Evolutionary conservation across 2,888 invertebrate genomes (phyloP).

Genomic region (Clistopyga incitator): DNA sequence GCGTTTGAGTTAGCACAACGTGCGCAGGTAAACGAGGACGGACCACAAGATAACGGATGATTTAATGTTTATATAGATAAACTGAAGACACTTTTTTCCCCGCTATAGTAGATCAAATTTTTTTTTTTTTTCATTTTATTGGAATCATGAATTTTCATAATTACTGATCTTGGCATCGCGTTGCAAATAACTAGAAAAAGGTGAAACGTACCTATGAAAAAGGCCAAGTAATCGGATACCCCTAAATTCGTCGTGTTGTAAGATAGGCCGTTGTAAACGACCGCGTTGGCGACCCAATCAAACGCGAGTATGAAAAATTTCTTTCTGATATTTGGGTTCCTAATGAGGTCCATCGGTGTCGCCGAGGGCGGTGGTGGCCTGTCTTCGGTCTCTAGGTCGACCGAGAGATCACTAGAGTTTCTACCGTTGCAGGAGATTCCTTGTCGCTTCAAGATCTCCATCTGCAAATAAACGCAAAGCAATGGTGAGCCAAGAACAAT

Average conservation of each 20-base stretch:
- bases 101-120: too few relatives aligned
- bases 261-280: conserved; percentile 89
- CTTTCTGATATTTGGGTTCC: conserved; percentile 88
- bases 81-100: too few relatives aligned
- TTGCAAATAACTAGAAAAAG: not conserved
- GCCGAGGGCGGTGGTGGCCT: conserved; percentile 84
- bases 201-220: conserved; percentile 86
- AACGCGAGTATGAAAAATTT: conserved; percentile 88
- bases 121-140: conserved; percentile 6
- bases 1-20: not conserved
- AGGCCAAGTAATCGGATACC: conserved; percentile 89
- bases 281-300: conserved; percentile 89
- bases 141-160: not conserved
- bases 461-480: conserved; percentile 67
- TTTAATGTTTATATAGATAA: conserved; percentile 7
- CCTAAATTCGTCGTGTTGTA: conserved; percentile 89
- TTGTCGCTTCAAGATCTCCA: conserved; percentile 80
- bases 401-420: conserved; percentile 75
- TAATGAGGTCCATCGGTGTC: conserved; percentile 87
- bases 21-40: conserved; percentile 9
- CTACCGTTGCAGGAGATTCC: conserved; percentile 81
- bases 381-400: conserved; percentile 75
- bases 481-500: conserved; percentile 7
- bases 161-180: not conserved
- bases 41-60: conserved; percentile 15